These are phyloP conservation scores for Menidia menidia DNA, from an alignment of 2,797 vertebrate genomes.

Conservation along the genomic window DNA sequence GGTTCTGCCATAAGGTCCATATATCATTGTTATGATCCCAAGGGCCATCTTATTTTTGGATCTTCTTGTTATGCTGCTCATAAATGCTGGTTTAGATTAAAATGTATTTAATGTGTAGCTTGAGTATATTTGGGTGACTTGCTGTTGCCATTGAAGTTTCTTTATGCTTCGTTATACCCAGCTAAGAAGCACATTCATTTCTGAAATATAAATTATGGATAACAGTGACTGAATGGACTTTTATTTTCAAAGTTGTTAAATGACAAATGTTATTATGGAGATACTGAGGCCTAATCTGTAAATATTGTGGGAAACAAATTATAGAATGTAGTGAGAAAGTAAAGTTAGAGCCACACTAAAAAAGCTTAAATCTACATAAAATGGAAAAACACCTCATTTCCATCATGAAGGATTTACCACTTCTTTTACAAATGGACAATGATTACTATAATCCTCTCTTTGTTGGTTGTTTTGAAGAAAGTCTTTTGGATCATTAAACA, in stretches of 20 bases:
- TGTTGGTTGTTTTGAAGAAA: background rate
- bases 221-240: background rate
- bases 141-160: conserved; percentile 8
- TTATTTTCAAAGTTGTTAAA: background rate
- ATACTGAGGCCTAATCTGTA: background rate
- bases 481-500: background rate
- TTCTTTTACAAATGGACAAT: background rate
- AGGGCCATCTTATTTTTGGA: conserved; percentile 17
- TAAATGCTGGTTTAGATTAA: conserved; percentile 15
- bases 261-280: background rate
- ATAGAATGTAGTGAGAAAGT: background rate
- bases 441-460: background rate
- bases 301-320: background rate
- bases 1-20: conserved; percentile 50
- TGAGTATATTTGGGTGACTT: conserved; percentile 12
- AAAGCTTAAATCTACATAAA: too few relatives aligned
- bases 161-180: conserved; percentile 13
- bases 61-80: background rate
- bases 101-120: background rate
- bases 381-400: background rate
- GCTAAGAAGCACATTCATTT: background rate
- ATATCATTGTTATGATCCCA: conserved; percentile 16
- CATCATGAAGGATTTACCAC: background rate
- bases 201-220: background rate
- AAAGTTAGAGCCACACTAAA: too few relatives aligned